These are phyloP conservation scores for Crocidura indochinensis DNA, from an alignment of 2,797 vertebrate genomes.

Conservation along the genomic window DNA sequence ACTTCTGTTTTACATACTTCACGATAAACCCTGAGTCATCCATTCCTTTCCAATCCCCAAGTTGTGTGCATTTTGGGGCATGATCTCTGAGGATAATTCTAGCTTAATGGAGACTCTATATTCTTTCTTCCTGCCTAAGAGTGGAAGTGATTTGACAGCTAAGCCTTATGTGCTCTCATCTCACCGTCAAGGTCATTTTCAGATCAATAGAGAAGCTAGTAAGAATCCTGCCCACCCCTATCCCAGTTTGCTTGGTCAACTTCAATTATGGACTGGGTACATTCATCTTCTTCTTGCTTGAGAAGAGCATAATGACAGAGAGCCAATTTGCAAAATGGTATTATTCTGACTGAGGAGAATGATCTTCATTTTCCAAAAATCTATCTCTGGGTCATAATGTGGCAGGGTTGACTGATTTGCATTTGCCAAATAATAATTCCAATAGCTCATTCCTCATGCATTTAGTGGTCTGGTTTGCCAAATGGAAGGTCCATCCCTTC, in stretches of 20 bases:
- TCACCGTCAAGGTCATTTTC: conserved; percentile 73
- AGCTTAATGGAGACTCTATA: conserved; percentile 17
- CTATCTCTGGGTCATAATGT: conserved; percentile 21
- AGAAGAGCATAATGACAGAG: conserved; percentile 21
- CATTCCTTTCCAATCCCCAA: neutral
- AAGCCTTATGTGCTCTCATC: neutral
- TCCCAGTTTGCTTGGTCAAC: neutral
- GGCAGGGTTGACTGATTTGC: neutral
- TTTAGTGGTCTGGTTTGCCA: conserved; percentile 33
- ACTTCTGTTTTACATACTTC: neutral
- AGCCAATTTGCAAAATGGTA: neutral
- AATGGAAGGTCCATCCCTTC: neutral
- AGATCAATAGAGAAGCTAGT: conserved; percentile 20
- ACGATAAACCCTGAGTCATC: conserved; percentile 38
- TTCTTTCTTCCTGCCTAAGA: conserved; percentile 69
- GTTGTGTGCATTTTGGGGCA: conserved; percentile 14
- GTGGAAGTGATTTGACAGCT: conserved; percentile 22
- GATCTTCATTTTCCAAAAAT: conserved; percentile 40
- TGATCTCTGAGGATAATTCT: conserved; percentile 39
- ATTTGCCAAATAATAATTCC: conserved; percentile 9
- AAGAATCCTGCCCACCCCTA: neutral
- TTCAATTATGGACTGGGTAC: neutral
- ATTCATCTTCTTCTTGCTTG: neutral
- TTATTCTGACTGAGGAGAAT: neutral
- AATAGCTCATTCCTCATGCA: neutral